These are phyloP conservation scores for Drosophila setifemur DNA, from an alignment of 1,140 invertebrate species.

Conservation along the genomic window DNA sequence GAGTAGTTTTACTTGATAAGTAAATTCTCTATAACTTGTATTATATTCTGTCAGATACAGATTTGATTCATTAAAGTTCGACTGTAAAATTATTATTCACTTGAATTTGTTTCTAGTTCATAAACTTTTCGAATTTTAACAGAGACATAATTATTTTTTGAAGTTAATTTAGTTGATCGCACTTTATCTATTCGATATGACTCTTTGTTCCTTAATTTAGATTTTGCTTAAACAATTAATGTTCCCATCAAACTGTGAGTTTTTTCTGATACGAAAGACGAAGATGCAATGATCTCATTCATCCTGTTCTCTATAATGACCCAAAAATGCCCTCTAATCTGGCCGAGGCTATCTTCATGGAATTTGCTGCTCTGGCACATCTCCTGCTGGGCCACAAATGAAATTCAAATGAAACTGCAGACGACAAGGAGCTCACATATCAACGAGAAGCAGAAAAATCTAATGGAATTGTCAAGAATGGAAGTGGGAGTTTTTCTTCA, in stretches of 20 bases:
- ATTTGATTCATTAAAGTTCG: too few species aligned
- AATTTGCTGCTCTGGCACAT: slow-evolving; percentile 27
- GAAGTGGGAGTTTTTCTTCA: neutral
- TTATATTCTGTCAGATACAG: too few species aligned
- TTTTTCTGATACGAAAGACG: too few species aligned
- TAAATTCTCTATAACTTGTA: too few species aligned
- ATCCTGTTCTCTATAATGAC: neutral
- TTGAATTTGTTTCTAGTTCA: too few species aligned
- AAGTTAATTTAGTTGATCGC: neutral
- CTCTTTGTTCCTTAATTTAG: too few species aligned
- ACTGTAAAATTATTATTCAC: too few species aligned
- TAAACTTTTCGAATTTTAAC: too few species aligned
- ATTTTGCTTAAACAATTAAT: neutral
- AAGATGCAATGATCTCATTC: neutral
- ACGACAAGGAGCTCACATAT: slow-evolving; percentile 20
- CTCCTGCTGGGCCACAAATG: slow-evolving; percentile 27
- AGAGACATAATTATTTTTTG: neutral
- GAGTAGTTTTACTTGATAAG: too few species aligned
- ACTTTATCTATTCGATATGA: too few species aligned
- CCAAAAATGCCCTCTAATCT: neutral
- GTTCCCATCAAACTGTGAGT: too few species aligned
- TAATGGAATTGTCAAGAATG: slow-evolving; percentile 5
- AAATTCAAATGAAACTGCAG: slow-evolving; percentile 33
- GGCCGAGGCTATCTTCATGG: neutral
- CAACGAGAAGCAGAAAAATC: slow-evolving; percentile 12